Base-by-base conservation (phyloP, 2,797 vertebrate species). In the Perodicticus potto region DNA sequence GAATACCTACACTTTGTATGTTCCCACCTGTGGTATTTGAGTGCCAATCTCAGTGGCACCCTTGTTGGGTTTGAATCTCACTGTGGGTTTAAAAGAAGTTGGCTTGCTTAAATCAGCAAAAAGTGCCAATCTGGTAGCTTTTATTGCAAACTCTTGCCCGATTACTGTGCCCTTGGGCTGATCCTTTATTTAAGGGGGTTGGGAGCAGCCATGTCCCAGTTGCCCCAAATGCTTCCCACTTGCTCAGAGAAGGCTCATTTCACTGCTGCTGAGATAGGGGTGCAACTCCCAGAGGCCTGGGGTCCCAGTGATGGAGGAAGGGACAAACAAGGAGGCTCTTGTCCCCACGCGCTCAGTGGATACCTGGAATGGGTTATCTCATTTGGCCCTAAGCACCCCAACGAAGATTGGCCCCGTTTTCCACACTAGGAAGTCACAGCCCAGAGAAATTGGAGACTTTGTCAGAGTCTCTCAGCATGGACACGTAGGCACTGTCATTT, bases 31-130 rank as follows among this genome's bases (percentile, higher is more conserved):
- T 45, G 45, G 32, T 63, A 0, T 53, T 34, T 34, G 65, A 82
- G 59, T 3, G 16, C 55, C 57, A 23, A 0, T 65, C 74, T 49
- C 25, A 11, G 4, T 2, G 10, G 43, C 70, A 37, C 7, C 19
- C 32, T 72, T 0, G 0, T 3, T 65, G n/a, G 27, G 53, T 11
- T 29, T 29, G 20, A n/a, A 34, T n/a, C 23, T 34, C 45, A 0
- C 14, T 19, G 37, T 34, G 45, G 55, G 29, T 70, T 92, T 80
- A 53, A 67, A 67, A 73, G 83, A 37, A 37, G 27, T 9, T n/a
- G n/a, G 4, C 11, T 83, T 76, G 45, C 55, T 69, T 80, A 67
- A 89, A 27, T 78, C 14, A 70, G 53, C 63, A 34, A 53, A 49
- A 70, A n/a, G 45, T 22, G 5, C 14, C 6, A 65, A 2, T 49